Percentiles rank a stretch among this genome's conserved stretches.
Conservation (phyloP, 2,113 vertebrate species). For the Erpornis zantholeuca region DNA sequence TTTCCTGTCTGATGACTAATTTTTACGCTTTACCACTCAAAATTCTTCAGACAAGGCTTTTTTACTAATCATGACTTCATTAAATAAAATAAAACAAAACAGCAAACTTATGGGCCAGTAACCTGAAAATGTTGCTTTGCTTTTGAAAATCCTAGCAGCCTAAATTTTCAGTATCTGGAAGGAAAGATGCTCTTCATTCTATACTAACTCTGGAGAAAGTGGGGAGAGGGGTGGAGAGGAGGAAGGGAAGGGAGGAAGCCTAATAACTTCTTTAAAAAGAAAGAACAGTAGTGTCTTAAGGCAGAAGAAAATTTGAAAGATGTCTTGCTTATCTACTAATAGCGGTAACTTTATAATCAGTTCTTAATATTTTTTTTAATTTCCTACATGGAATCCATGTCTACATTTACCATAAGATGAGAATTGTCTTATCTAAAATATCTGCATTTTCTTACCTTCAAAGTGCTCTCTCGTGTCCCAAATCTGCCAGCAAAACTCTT, state of each 20-base stretch:
- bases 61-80: neutral
- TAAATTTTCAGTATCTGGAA: neutral
- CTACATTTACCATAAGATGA: neutral
- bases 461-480: neutral
- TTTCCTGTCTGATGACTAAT: neutral
- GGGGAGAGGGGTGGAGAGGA: rapidly evolving
- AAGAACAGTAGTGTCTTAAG: neutral
- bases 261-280: neutral
- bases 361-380: neutral
- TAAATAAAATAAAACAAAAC: neutral
- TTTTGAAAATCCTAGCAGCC: neutral
- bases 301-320: neutral
- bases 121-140: neutral
- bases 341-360: neutral
- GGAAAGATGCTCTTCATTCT: neutral
- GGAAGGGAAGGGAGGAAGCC: neutral
- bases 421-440: neutral
- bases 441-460: neutral
- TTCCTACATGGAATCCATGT: neutral
- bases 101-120: neutral
- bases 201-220: neutral
- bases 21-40: neutral
- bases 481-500: constrained; percentile 40
- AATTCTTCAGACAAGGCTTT: neutral
- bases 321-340: neutral